Evolutionary conservation across 2,888 invertebrate species (phyloP).

Genomic region (Willowsia nigromaculata): DNA sequence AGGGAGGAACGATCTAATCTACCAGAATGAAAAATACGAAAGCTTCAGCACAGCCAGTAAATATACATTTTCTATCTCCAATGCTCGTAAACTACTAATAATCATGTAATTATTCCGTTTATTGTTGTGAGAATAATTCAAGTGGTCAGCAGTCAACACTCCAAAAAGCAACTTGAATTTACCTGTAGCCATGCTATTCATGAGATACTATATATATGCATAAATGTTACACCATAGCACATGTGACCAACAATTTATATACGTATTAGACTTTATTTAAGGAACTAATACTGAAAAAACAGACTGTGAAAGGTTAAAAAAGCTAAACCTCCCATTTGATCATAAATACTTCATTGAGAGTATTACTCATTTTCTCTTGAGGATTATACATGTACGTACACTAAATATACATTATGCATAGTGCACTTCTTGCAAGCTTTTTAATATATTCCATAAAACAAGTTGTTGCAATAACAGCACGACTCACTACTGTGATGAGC

Average conservation of each 20-base stretch:
- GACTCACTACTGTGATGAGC: slow-evolving; percentile 49
- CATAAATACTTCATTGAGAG: slow-evolving; percentile 75
- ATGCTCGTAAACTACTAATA: background rate
- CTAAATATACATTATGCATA: background rate
- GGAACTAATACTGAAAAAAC: background rate
- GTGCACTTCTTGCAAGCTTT: background rate
- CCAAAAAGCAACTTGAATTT: background rate
- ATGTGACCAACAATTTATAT: no score
- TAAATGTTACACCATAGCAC: no score
- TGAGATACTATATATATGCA: no score
- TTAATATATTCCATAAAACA: slow-evolving; percentile 1
- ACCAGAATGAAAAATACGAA: background rate
- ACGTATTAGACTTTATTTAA: background rate
- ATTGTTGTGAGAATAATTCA: slow-evolving; percentile 10
- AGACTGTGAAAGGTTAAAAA: background rate
- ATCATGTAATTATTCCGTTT: slow-evolving; percentile 41
- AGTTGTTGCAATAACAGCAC: slow-evolving; percentile 19
- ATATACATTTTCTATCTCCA: background rate
- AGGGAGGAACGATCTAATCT: slow-evolving; percentile 16
- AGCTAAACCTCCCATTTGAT: slow-evolving; percentile 64
- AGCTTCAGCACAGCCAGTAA: background rate
- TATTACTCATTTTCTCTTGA: slow-evolving; percentile 71
- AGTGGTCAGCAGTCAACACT: slow-evolving; percentile 36
- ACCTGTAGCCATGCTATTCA: background rate
- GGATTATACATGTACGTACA: background rate